These are phyloP conservation scores for Naso thynnoides DNA, from an alignment of 2,797 vertebrate species.

Conservation along the genomic window DNA sequence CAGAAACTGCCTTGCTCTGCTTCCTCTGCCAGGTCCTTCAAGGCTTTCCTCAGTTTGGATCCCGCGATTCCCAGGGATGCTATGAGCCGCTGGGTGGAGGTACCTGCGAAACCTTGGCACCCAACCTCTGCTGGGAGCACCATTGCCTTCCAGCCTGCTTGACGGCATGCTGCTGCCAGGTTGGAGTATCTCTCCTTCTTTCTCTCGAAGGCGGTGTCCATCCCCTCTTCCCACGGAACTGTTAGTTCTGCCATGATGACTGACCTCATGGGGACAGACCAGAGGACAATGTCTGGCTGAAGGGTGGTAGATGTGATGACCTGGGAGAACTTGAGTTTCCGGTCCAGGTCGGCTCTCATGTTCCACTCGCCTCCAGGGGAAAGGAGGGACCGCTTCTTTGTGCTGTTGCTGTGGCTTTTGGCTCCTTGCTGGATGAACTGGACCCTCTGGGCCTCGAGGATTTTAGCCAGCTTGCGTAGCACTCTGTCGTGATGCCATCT, in stretches of 20 bases:
- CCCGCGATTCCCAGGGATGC: neutral
- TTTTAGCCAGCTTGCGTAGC: no score
- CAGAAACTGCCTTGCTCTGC: neutral
- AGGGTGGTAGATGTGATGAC: neutral
- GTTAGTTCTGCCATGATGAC: neutral
- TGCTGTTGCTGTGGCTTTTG: neutral
- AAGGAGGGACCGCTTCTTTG: neutral
- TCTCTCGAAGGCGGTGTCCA: neutral
- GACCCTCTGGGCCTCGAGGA: no score
- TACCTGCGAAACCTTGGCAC: constrained; percentile 7
- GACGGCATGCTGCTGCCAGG: neutral
- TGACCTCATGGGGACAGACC: neutral
- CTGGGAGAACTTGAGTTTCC: neutral
- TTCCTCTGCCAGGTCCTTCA: neutral
- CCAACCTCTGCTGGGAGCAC: constrained; percentile 21
- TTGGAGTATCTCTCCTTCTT: neutral
- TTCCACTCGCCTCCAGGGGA: neutral
- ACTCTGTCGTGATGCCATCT: no score
- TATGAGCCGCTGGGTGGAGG: neutral
- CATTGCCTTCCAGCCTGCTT: neutral
- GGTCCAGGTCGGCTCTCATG: neutral
- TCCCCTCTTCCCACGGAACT: neutral
- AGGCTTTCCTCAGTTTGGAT: no score
- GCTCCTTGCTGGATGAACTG: neutral
- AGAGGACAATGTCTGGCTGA: neutral